phyloP scores from a whole-genome alignment of 2,888 invertebrate genomes.

The Omphaloscelis lunosa region DNA sequence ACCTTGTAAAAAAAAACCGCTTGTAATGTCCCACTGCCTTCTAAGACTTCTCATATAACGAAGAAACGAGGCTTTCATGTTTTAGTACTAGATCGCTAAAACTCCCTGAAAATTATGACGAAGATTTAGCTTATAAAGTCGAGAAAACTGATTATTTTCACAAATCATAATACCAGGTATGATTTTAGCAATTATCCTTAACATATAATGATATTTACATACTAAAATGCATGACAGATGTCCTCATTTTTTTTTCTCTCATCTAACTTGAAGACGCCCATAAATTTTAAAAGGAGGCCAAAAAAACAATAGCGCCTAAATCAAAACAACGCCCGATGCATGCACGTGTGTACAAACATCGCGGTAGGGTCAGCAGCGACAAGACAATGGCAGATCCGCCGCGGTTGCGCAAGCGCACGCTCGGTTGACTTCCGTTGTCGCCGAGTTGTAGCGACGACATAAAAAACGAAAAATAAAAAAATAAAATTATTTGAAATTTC shows the following conservation, averaged over 20 bases:
- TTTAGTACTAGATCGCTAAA: not conserved
- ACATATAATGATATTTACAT: not conserved
- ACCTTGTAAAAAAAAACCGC: not conserved
- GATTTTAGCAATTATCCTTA: not conserved
- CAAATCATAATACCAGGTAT: not conserved
- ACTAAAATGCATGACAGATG: conserved; percentile 37
- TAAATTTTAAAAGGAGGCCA: conserved; percentile 42
- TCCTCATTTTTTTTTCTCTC: conserved; percentile 3
- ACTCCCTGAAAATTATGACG: too few species aligned
- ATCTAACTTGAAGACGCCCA: conserved; percentile 26
- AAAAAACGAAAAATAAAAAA: not conserved
- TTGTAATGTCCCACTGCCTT: not conserved
- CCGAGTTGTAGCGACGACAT: conserved; percentile 51
- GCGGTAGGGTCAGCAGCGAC: conserved; percentile 73
- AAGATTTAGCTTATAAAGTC: not conserved
- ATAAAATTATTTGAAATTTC: not conserved
- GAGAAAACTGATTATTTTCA: not conserved
- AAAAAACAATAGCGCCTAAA: conserved; percentile 32
- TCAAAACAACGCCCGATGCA: conserved; percentile 57
- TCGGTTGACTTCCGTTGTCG: conserved; percentile 79
- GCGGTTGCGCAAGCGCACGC: conserved; percentile 76
- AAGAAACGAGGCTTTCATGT: not conserved
- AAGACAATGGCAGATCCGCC: conserved; percentile 74
- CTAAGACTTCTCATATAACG: not conserved
- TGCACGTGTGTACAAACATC: conserved; percentile 62